phyloP scores from a whole-genome alignment of 2,113 vertebrate species.

The Hepsetus odoe region DNA sequence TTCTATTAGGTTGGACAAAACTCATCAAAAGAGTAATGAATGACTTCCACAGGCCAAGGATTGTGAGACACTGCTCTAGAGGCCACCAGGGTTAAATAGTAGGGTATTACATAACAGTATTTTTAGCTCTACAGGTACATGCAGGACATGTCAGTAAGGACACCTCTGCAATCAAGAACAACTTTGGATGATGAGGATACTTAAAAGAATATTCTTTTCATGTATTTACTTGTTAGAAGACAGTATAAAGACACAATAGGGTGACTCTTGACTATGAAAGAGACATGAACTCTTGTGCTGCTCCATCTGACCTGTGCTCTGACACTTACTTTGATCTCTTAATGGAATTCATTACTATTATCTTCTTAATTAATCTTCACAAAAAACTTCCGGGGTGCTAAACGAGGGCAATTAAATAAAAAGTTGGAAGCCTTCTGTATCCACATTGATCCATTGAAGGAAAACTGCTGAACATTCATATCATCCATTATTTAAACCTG shows the following conservation, averaged over 20 bases:
- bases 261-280: not conserved
- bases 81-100: not conserved
- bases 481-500: not conserved
- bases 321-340: slow-evolving; percentile 58
- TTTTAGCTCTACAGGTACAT: not conserved
- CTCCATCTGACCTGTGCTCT: slow-evolving; percentile 18
- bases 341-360: slow-evolving; percentile 62
- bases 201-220: no score
- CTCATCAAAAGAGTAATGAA: not conserved
- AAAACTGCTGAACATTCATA: not conserved
- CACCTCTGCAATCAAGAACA: not conserved
- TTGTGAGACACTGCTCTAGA: not conserved
- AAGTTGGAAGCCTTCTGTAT: not conserved
- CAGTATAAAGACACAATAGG: not conserved
- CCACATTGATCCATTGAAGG: not conserved
- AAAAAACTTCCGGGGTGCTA: slow-evolving; percentile 30
- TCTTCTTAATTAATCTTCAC: slow-evolving; percentile 46
- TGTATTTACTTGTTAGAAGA: no score
- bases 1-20: no score
- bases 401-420: slow-evolving; percentile 14
- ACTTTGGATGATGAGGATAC: not conserved
- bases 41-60: not conserved
- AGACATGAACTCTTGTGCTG: slow-evolving; percentile 3
- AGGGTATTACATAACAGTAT: not conserved
- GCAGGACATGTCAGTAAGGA: not conserved